phyloP scores from a whole-genome alignment of 2,113 vertebrate genomes.

The Salvelinus alpinus region DNA sequence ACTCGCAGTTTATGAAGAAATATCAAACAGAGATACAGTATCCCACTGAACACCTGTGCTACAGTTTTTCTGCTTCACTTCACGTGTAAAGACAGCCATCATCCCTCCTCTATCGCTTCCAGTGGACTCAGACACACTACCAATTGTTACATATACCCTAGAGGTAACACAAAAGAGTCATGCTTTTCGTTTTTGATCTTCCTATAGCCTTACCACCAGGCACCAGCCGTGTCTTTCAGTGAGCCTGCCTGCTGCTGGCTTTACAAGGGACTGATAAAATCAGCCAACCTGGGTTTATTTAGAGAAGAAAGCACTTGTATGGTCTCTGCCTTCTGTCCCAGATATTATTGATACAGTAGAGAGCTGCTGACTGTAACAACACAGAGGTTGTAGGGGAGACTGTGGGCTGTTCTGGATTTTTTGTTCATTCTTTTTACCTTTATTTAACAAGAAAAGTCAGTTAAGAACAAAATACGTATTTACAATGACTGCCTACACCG shows the following conservation, averaged over 20 bases:
- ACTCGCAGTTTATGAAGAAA: slow-evolving; percentile 36
- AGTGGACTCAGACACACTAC: slow-evolving; percentile 30
- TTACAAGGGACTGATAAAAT: neutral
- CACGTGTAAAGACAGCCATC: slow-evolving; percentile 65
- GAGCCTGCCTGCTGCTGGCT: slow-evolving; percentile 3
- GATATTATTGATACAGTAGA: slow-evolving; percentile 12
- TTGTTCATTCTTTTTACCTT: too few relatives aligned
- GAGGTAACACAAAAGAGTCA: slow-evolving; percentile 19
- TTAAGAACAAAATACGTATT: too few relatives aligned
- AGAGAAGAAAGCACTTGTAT: neutral
- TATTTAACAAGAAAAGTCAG: too few relatives aligned
- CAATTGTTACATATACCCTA: slow-evolving; percentile 15
- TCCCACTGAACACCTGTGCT: slow-evolving; percentile 73
- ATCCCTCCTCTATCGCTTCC: slow-evolving; percentile 46
- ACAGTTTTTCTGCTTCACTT: slow-evolving; percentile 65
- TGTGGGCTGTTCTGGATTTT: too few relatives aligned
- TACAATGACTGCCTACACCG: too few relatives aligned
- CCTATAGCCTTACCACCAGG: slow-evolving; percentile 1
- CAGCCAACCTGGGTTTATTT: neutral
- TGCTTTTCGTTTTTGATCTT: slow-evolving; percentile 7
- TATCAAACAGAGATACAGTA: slow-evolving; percentile 54
- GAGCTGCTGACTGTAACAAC: slow-evolving; percentile 1
- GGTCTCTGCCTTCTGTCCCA: neutral
- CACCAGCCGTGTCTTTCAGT: slow-evolving; percentile 21
- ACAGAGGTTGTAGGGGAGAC: neutral